Base-by-base conservation (phyloP, 2,113 vertebrate genomes). In the Myiopsitta monachus region DNA sequence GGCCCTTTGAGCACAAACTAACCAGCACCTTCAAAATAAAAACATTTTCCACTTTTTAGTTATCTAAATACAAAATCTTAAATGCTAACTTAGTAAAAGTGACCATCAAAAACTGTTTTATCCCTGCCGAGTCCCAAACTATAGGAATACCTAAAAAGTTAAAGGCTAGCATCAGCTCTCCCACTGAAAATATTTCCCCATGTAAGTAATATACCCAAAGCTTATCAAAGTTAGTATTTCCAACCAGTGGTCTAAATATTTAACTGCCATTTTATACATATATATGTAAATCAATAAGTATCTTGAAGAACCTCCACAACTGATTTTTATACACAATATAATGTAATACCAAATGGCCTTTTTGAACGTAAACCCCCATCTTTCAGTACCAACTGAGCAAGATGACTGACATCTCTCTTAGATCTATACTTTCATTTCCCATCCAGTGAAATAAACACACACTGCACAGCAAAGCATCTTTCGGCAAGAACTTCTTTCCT, bases 271-370 rank as follows among this genome's bases (percentile, higher is more conserved):
- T 62, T 82, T 44, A 54, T 38, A 33, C 6, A 30, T 18, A 30
- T 39, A 54, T 62, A 38, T 38, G 36, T 38, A 3, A 75, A 62
- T 23, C 4, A 62, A 16, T 39, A 39, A 7, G 26, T 17, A 49
- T 8, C 22, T 36, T 17, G 13, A 87, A 55, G 18, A 80, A 83
- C 16, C 5, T 22, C 14, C 22, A 33, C 4, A 33, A 51, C 5
- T n/a, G 4, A 26, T 18, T 77, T 73, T 57, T 55, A 55, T 18
- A n/a, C 1, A 59, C 44, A 44, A 16, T 10, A 47, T 54, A 23
- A 66, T 2, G 21, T 43, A 41, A 78, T 4, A 67, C 2, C 14
- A 3, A 46, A 49, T 0, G 0, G 26, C 7, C 36, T 55, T 21
- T 14, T 10, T 5, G 23, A 38, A 30, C 41, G 47, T 43, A 51